phyloP scores from a whole-genome alignment of 2,113 vertebrate species.

The Meles meles region DNA sequence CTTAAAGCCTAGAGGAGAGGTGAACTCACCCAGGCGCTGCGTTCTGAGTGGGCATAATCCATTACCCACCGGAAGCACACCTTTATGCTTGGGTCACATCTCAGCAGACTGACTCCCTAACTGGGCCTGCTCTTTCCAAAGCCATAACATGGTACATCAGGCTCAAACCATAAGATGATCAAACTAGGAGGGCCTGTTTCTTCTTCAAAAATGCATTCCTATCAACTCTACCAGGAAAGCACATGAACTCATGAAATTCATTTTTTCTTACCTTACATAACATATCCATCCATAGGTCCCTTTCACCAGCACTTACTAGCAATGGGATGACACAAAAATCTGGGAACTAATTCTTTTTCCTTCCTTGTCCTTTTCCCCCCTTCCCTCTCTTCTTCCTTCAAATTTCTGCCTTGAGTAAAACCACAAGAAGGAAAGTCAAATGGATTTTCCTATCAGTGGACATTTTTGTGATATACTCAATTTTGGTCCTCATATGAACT shows the following conservation, averaged over 20 bases:
- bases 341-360: not conserved
- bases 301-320: not conserved
- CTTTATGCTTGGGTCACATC: not conserved
- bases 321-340: not conserved
- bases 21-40: not conserved
- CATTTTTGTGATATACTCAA: conserved; percentile 8
- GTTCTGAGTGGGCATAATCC: not conserved
- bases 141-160: not conserved
- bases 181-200: not conserved
- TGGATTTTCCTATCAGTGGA: not conserved
- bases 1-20: not conserved
- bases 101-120: not conserved
- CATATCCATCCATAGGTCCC: not conserved
- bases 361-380: not conserved
- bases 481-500: not conserved
- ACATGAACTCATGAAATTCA: not conserved
- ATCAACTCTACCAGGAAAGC: not conserved
- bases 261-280: not conserved
- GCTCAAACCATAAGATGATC: not conserved
- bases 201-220: not conserved
- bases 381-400: not conserved
- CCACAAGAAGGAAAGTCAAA: not conserved
- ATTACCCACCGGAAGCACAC: not conserved
- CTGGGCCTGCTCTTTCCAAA: not conserved
- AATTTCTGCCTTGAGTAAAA: not conserved